These are phyloP conservation scores for Cataglyphis altisquamis DNA, from an alignment of 2,888 invertebrate species.

Conservation along the genomic window DNA sequence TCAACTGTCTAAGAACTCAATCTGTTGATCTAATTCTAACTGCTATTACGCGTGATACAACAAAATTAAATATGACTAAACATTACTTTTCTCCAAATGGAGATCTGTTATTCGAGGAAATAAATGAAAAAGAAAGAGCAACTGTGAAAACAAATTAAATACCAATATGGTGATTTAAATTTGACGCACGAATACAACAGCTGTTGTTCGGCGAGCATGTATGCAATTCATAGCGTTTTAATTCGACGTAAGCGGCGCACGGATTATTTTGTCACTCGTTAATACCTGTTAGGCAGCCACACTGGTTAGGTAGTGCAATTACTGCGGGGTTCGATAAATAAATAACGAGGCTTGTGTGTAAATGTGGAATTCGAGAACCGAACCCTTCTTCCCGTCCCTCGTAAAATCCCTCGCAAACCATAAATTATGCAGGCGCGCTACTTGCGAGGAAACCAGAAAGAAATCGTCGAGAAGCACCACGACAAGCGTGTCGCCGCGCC, in stretches of 20 bases:
- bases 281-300: constrained; percentile 27
- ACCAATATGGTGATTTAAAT: background rate
- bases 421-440: constrained; percentile 66
- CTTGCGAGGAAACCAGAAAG: constrained; percentile 53
- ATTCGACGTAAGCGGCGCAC: constrained; percentile 21
- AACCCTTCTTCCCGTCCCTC: constrained; percentile 38
- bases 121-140: background rate
- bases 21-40: too few species aligned
- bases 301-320: constrained; percentile 29
- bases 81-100: background rate
- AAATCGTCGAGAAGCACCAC: constrained; percentile 49
- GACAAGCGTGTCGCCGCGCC: constrained; percentile 40
- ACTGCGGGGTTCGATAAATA: constrained; percentile 41
- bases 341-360: constrained; percentile 40
- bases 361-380: constrained; percentile 40
- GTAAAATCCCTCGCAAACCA: constrained; percentile 57
- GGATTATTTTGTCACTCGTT: constrained; percentile 41
- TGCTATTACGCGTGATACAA: background rate
- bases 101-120: background rate
- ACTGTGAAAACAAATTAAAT: constrained; percentile 18
- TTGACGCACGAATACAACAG: constrained; percentile 12
- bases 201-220: background rate
- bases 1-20: too few species aligned
- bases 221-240: constrained; percentile 44
- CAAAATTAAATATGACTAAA: constrained; percentile 2